Base-by-base conservation (phyloP, 1,140 invertebrate species). In the Cherax quadricarinatus region DNA sequence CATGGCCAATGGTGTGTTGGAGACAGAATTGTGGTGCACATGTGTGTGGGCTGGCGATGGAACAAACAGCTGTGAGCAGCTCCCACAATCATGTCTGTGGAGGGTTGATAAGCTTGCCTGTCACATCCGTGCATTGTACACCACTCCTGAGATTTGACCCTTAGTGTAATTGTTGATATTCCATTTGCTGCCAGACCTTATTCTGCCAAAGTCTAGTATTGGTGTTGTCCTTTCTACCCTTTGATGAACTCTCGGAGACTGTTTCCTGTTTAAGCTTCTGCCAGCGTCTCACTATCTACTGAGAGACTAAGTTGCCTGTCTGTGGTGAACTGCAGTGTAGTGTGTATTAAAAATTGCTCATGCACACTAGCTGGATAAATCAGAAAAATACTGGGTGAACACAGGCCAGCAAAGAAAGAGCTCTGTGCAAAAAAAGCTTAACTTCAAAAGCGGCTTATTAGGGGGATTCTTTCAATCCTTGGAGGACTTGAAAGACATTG, bases 181-280 rank as follows among this genome's bases (percentile, higher is more conserved):
- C 85, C 85, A 92, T 92, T 92, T 88, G 91, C 91, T 92, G 86
- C 86, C 86, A 92, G 86, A 88, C 91, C 91, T 88, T 92, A 92
- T 92, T 92, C 91, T 88, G 91, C 91, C 91, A 92, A 92, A 92
- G 91, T 92, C 91, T 92, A 92, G 91, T 92, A 92, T 92, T 92
- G 91, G 91, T 92, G 91, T 92, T 92, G 91, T 88, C 91, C 86
- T 92, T 88, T 87, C 85, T 87, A 83, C 86, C 91, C 86, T 91
- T 80, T 92, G 91, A 83, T 88, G 86, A 84, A 82, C 86, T 86
- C 89, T 91, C 57, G 66, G 79, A 88, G 86, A 92, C 66, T 92
- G 90, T 87, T 92, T 88, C 78, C 80, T 70, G 49, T 84, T 87
- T 83, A 82, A 86, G 90, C 91, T 88, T 88, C 85, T 78, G 91